A percentile compares a stretch with the other conserved stretches of the same genome.
Conservation (phyloP, 2,113 vertebrate genomes). For the Atractosteus spatula region DNA sequence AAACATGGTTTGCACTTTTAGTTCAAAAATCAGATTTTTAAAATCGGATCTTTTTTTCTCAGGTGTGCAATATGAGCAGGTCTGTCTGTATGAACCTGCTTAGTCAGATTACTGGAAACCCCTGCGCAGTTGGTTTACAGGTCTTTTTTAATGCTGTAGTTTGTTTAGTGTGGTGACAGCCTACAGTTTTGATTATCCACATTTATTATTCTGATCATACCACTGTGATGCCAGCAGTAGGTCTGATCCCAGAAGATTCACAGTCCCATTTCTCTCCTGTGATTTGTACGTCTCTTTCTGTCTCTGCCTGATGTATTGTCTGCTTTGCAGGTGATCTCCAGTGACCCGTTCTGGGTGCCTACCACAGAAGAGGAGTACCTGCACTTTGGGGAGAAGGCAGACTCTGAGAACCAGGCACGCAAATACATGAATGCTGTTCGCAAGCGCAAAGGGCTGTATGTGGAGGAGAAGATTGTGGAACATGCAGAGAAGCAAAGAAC, state of each 20-base stretch:
- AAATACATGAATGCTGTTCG: slow-evolving; percentile 92
- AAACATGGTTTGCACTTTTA: no score
- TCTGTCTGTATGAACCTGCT: no score
- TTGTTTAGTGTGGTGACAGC: no score
- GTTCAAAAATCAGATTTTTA: no score
- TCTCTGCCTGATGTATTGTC: neutral
- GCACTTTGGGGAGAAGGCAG: slow-evolving; percentile 95
- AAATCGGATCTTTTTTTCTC: no score
- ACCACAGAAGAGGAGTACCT: slow-evolving; percentile 96
- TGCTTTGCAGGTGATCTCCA: slow-evolving; percentile 74
- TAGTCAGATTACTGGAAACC: no score
- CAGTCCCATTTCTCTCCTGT: neutral
- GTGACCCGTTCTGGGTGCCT: slow-evolving; percentile 94
- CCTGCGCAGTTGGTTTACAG: no score
- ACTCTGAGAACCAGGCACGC: slow-evolving; percentile 86
- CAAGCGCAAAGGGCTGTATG: slow-evolving; percentile 87
- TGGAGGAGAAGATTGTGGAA: slow-evolving; percentile 94
- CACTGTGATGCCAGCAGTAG: no score
- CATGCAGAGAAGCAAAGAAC: slow-evolving; percentile 95
- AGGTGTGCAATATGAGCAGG: no score
- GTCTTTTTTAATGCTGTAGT: no score
- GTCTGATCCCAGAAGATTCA: neutral
- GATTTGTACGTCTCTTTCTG: neutral
- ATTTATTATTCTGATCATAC: no score
- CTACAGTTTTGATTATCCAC: no score